Evolutionary conservation across 2,888 invertebrate species (phyloP), one percentile per base, ranked within the genome.

Genomic region (Rhagonycha lutea): DNA sequence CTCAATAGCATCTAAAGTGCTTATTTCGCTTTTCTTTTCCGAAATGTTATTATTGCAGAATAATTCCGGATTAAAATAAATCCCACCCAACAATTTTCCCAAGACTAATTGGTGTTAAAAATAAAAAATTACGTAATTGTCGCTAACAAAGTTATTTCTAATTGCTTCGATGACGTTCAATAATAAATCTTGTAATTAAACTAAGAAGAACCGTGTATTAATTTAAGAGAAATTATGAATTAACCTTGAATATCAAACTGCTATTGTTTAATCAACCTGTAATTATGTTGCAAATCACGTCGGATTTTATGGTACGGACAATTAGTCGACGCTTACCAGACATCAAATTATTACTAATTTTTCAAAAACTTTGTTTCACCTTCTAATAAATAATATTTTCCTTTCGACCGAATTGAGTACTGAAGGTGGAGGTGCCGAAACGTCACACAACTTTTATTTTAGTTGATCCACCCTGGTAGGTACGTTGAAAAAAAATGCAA

Each of bases 261-360:
- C 72, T 72, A 68, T 72, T 72, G 68, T 72, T 72, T 72, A 72
- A 72, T 72, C 68, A 72, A 68, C 67, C 26, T 14, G 68, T 61
- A 72, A 72, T 72, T 72, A 72, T 67, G 68, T 28, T 72, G 28
- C 72, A 72, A 72, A 72, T 72, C 72, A 72, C 72, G 72, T 71
- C 68, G 60, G 68, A 72, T 68, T 72, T 68, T 32, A 65, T 65
- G 72, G 61, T 68, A 68, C 24, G 24, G 68, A 61, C 28, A 68
- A 72, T 72, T 68, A 72, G 68, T 65, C 68, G 60, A 61, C 61
- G 29, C 68, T 32, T 26, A 28, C 68, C 72, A 68, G 68, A 72
- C 72, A 68, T 1, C 47, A 47, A 47, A 47, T 47, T 28, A 9
- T 9, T 29, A 11, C 11, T 29, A 11, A 29, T 11, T 11, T 29